Evolutionary conservation across 2,888 invertebrate species (phyloP), one percentile per base, ranked within the genome.

Genomic region (Dorcus parallelipipedus): DNA sequence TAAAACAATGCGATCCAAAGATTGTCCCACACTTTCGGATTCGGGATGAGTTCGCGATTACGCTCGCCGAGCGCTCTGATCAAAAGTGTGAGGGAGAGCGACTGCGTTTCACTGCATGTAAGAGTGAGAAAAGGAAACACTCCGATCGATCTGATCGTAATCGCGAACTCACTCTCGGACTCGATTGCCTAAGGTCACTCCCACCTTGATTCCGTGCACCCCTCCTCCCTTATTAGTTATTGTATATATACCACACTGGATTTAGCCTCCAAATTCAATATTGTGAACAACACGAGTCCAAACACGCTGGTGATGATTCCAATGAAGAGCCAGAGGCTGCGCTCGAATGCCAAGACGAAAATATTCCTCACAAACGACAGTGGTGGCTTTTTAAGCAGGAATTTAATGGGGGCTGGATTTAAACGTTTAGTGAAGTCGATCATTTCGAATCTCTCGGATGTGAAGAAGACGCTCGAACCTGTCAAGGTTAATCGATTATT

Each of bases 341-440:
- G 66, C 2, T 75, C 71, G 61, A 82, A 81, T 1, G 81, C 80
- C 42, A 80, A 66, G 14, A 73, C 66, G 66, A 80, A 82, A 55
- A 82, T 79, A 57, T 82, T 81, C 62, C 75, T 77, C 1, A 81
- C 73, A 42, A 75, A 78, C 2, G 82, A 80, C 10, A 80, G 69
- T 4, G 80, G 73, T 6, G 82, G 82, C 63, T 79, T 77, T 20
- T 78, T 79, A 60, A 82, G 78, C 53, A 82, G 62, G 59, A 81
- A 79, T 8, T 72, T 62, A 4, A 69, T 54, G 17, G 67, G 67
- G 23, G 63, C 63, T 3, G 64, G 62, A 20, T 64, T 62, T 38
- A 66, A 61, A 2, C 64, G 64, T 54, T 64, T 64, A 39, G 72
- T 49, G 45, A 61, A 67, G 49, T 69, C 68, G 6, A 71, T 52